These are phyloP conservation scores for Pterophyllum scalare DNA, from an alignment of 2,113 vertebrate species.

Conservation along the genomic window DNA sequence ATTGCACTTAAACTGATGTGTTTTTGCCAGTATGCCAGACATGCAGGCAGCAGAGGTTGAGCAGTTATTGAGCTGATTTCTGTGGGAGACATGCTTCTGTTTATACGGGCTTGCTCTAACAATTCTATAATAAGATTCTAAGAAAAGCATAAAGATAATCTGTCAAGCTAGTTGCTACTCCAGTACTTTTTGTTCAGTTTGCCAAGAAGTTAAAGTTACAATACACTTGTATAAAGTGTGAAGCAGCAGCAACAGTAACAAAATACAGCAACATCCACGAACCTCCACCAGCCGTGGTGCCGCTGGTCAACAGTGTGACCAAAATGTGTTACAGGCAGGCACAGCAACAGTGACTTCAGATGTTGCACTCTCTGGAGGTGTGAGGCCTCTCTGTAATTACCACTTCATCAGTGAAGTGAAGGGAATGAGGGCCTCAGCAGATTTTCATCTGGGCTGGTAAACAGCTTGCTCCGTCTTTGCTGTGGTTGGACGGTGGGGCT, in stretches of 20 bases:
- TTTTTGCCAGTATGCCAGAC: constrained; percentile 10
- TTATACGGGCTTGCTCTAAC: neutral
- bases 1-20: constrained; percentile 29
- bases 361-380: constrained; percentile 49
- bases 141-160: neutral
- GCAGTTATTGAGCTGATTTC: constrained; percentile 1
- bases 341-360: constrained; percentile 20
- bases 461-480: constrained; percentile 48
- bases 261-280: neutral
- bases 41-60: neutral
- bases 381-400: constrained; percentile 69
- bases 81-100: neutral
- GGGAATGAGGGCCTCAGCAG: constrained; percentile 30
- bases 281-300: neutral
- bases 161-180: neutral
- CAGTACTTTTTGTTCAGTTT: neutral
- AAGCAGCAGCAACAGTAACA: neutral
- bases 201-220: neutral
- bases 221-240: neutral
- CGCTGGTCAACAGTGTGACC: constrained; percentile 33
- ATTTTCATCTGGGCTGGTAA: constrained; percentile 45
- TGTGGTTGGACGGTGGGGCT: constrained; percentile 33
- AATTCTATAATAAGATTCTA: neutral
- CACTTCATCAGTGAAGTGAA: constrained; percentile 67
- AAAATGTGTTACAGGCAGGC: neutral